phyloP scores from a whole-genome alignment of 1,140 invertebrate species.

The Solen grandis region DNA sequence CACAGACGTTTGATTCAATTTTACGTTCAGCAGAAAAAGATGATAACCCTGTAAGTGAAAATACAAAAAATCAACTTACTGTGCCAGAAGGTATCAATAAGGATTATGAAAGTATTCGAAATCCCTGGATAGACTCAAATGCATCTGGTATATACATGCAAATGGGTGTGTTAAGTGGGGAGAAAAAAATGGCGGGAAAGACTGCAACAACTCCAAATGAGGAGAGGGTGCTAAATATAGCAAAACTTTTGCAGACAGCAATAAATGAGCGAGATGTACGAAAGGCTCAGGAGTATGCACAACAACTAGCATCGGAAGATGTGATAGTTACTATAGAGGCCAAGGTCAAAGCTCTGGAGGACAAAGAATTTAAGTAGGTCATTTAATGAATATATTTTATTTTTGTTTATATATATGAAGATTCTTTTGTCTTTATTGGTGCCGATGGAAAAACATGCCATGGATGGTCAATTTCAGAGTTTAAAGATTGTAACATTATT shows the following conservation, averaged over 20 bases:
- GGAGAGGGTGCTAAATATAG: slow-evolving; percentile 22
- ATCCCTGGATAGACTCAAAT: too few species aligned
- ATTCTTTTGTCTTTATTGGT: background rate
- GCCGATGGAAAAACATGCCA: background rate
- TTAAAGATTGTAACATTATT: too few species aligned
- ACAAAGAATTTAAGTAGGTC: slow-evolving; percentile 46
- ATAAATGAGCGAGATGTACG: slow-evolving; percentile 23
- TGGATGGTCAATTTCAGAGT: too few species aligned
- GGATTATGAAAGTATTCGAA: too few species aligned
- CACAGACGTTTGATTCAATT: too few species aligned
- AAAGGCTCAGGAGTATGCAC: slow-evolving; percentile 39
- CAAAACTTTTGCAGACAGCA: slow-evolving; percentile 32
- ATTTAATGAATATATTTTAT: background rate
- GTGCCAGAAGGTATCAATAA: too few species aligned
- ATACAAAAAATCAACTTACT: too few species aligned
- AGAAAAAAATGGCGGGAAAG: slow-evolving; percentile 9
- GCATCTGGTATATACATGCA: too few species aligned
- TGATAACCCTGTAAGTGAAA: too few species aligned
- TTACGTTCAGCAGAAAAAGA: too few species aligned
- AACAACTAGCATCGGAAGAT: slow-evolving; percentile 4
- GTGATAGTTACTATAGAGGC: slow-evolving; percentile 32
- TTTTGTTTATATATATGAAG: background rate
- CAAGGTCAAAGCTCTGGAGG: slow-evolving; percentile 10
- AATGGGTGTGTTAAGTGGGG: too few species aligned
- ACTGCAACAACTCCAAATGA: background rate